Evolutionary conservation across 1,140 invertebrate genomes (phyloP), one percentile per base, ranked within the genome.

Genomic region (Drosophila obscura): DNA sequence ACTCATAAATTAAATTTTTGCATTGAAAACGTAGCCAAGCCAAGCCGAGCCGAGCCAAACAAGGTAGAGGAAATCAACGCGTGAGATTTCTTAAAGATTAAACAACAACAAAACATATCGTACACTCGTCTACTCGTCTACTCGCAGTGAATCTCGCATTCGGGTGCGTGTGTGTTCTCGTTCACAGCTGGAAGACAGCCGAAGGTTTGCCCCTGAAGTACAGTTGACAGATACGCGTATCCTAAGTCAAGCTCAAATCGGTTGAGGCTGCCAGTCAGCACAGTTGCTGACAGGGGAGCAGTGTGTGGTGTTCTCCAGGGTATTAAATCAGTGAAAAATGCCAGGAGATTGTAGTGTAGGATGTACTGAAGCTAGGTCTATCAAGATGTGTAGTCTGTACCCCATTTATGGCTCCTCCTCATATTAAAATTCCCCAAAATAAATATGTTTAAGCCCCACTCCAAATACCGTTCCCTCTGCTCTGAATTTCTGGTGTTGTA

Each of bases 1-100:
- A 83, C 61, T 58, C 80, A 79, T 83, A 78, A 81, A 77, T 77
- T 62, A 82, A 57, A 77, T 77, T 65, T 81, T 68, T 51, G 62
- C 79, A 81, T 77, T 81, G 78, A 81, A 81, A 80, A 65, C 73
- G 57, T 49, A 62, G 73, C 58, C 66, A 81, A 76, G 45, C 61
- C 41, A 39, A 45, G 11, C n/a, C 53, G 4, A 13, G 35, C 35
- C 11, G 2, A 5, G 1, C 61, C 44, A 16, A 57, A 35, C 66
- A 69, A 69, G 66, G 66, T 69, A 69, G 66, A 69, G 66, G 66
- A 69, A 69, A 69, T 69, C 66, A 69, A 69, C 24, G 57, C 68
- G 64, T 69, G 66, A 68, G 66, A 69, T 69, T 69, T 52, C 52
- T 58, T 39, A 50, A 43, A 69, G 52, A 69, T 69, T 69, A 69